Percentiles rank a stretch among this genome's conserved stretches.
These are phyloP conservation scores for Trogon melanurus DNA, from an alignment of 2,113 vertebrate genomes.

Conservation along the genomic window DNA sequence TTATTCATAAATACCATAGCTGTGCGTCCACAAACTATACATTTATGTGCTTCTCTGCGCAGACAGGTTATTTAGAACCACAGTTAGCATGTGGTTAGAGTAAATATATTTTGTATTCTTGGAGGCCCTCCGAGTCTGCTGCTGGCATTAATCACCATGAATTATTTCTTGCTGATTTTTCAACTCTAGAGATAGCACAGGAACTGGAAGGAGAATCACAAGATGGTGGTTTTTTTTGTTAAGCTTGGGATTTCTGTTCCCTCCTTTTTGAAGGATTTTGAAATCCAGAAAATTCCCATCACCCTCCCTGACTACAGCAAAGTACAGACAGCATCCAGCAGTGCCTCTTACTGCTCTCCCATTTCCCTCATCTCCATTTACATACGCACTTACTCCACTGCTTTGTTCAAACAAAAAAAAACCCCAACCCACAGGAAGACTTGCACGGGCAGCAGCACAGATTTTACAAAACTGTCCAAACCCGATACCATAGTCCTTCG, in stretches of 20 bases:
- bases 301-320: neutral
- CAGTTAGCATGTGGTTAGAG: neutral
- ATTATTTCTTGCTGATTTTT: neutral
- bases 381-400: neutral
- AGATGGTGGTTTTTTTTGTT: too few species aligned
- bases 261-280: neutral
- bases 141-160: neutral
- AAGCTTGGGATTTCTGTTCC: rapidly evolving
- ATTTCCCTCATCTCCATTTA: neutral
- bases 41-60: neutral
- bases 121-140: neutral
- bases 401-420: neutral
- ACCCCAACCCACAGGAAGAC: rapidly evolving
- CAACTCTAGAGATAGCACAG: neutral
- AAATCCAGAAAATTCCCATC: neutral
- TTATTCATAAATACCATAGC: neutral
- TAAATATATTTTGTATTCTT: neutral
- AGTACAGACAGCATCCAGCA: neutral
- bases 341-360: neutral
- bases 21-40: neutral
- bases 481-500: slow-evolving; percentile 90
- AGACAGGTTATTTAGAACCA: neutral
- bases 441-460: rapidly evolving
- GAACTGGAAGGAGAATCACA: neutral
- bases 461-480: neutral